Base-by-base conservation (phyloP, 1,140 invertebrate genomes). In the Piezodorus guildinii region DNA sequence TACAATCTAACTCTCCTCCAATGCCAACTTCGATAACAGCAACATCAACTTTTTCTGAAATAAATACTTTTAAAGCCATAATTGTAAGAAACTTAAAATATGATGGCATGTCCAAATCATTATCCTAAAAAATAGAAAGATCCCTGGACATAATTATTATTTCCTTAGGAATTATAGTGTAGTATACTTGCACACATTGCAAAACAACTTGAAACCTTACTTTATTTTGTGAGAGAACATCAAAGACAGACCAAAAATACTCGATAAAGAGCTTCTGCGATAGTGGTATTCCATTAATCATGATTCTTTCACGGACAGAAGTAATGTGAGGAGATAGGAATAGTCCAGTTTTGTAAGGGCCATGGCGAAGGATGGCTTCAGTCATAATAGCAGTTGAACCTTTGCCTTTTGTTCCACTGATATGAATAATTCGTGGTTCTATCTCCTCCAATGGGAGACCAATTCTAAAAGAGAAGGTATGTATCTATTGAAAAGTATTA, bases 11-110 rank as follows among this genome's bases (percentile, higher is more conserved):
- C 73, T 90, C 83, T 0, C 97, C 97, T 0, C 97, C 97, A 68
- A 99, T 96, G 14, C 97, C 97, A 52, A 98, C 96, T 79, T 99
- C 97, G 9, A 99, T 73, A 45, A 99, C 84, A 2, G 89, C 90
- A 9, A 96, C 94, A 74, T 99, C 93, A 8, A 95, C 84, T 67
- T 91, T 83, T 72, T 94, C 87, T 61, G 84, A 75, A 0, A 94
- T 54, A 74, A 99, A 98, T 4, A 96, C 77, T 70, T 95, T 83
- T 69, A 96, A 90, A 16, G 91, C 89, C 77, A 99, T 78, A 16
- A 98, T 78, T 0, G 95, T 98, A 0, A 98, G 75, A 73, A 98
- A 98, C 63, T 86, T 83, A 76, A 99, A 99, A 75, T 97, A 99
- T 10, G 83, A 77, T 1, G 96, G 96, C 87, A 97, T 91, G 68